Conservation (phyloP, 2,797 vertebrate genomes). For the Xiphorhynchus erythropygius region DNA sequence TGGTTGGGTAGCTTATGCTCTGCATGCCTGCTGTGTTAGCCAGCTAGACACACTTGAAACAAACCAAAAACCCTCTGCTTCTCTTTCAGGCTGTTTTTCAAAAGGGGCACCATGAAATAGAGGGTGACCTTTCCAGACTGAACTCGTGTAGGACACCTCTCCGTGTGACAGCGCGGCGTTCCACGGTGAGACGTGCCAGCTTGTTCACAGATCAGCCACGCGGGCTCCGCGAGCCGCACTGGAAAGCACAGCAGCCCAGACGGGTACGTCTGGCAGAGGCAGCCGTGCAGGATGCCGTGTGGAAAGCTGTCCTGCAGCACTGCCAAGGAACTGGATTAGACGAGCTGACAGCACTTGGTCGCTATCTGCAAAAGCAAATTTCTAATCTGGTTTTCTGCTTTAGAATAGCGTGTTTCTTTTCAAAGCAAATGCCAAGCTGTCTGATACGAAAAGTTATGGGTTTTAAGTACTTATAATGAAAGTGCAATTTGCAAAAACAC, state of each 20-base stretch:
- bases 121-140: constrained; percentile 2
- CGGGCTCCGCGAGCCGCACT: background rate
- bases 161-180: background rate
- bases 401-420: background rate
- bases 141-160: background rate
- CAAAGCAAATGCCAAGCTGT: background rate
- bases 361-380: background rate
- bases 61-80: background rate
- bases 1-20: constrained; percentile 1
- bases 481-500: background rate
- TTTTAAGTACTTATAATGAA: background rate
- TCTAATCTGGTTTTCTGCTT: constrained; percentile 13
- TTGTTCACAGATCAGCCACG: background rate
- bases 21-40: background rate
- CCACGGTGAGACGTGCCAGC: rapidly evolving
- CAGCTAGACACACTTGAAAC: background rate
- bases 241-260: background rate
- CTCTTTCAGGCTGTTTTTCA: background rate
- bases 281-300: background rate
- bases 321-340: background rate
- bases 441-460: background rate
- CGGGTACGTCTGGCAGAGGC: constrained; percentile 1
- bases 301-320: background rate
- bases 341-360: background rate
- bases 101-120: background rate